Evolutionary conservation across 2,888 invertebrate species (phyloP).

Genomic region (Eupithecia exiguata): DNA sequence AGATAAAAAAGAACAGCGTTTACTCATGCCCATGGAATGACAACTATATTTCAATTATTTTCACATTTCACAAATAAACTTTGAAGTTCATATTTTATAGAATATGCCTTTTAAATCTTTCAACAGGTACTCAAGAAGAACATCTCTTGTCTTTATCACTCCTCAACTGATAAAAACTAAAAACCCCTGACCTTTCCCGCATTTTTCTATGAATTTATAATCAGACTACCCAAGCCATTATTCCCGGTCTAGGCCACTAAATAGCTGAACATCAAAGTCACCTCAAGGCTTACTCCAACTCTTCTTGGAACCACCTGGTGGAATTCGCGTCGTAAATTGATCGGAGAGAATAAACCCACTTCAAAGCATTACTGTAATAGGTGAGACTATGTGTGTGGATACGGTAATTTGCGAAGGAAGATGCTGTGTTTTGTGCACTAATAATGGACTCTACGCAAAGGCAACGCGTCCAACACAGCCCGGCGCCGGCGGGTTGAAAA

Average conservation of each 20-base stretch:
- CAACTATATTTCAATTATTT: not conserved
- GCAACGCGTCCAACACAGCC: too few species aligned
- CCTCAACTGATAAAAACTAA: not conserved
- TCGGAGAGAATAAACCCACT: slow-evolving; percentile 33
- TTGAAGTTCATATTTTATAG: not conserved
- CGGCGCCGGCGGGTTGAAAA: too few species aligned
- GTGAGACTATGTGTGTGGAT: not conserved
- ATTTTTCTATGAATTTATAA: not conserved
- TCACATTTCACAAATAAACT: not conserved
- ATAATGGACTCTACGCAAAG: not conserved
- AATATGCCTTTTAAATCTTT: not conserved
- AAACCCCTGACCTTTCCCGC: not conserved
- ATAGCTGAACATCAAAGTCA: slow-evolving; percentile 31
- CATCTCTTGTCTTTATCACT: not conserved
- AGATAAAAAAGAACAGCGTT: not conserved
- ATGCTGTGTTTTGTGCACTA: not conserved
- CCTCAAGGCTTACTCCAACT: slow-evolving; percentile 27
- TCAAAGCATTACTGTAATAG: slow-evolving; percentile 24
- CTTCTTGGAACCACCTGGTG: slow-evolving; percentile 36
- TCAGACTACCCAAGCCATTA: not conserved
- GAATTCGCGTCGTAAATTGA: slow-evolving; percentile 30
- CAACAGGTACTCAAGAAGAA: not conserved
- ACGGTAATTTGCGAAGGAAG: slow-evolving; percentile 10
- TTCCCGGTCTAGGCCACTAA: slow-evolving; percentile 3
- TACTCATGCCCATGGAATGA: not conserved